These are phyloP conservation scores for Microctenopoma stevenorrisi DNA, from an alignment of 2,797 vertebrate genomes.

Conservation along the genomic window DNA sequence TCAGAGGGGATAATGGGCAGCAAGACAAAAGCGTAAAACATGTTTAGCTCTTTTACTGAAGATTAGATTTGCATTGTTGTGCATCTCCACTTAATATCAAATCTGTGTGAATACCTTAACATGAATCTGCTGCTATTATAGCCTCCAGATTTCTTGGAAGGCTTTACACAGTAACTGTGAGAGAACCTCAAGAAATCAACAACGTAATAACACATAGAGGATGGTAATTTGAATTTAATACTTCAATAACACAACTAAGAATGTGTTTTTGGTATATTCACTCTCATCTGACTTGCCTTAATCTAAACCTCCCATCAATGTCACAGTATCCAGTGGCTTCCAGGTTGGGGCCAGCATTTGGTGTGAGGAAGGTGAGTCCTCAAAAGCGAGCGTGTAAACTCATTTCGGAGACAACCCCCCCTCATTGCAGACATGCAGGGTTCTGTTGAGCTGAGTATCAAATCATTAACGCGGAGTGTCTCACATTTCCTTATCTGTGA, in stretches of 20 bases:
- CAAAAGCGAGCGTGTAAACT: neutral
- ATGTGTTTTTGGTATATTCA: slow-evolving; percentile 6
- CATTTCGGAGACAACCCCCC: slow-evolving; percentile 20
- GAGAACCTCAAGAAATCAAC: neutral
- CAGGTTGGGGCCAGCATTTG: too few species aligned
- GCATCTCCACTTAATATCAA: neutral
- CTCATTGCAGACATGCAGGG: slow-evolving; percentile 19
- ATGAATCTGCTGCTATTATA: neutral
- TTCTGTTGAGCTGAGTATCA: slow-evolving; percentile 36
- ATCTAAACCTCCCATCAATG: too few species aligned
- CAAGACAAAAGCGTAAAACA: slow-evolving; percentile 15
- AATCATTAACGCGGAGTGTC: slow-evolving; percentile 45
- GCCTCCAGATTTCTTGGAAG: neutral
- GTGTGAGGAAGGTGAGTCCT: too few species aligned
- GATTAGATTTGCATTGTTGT: slow-evolving; percentile 8
- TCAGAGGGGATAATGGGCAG: slow-evolving; percentile 30
- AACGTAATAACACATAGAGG: slow-evolving; percentile 1
- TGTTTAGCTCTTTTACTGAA: neutral
- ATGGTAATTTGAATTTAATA: neutral
- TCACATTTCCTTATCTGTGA: slow-evolving; percentile 56
- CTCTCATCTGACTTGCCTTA: too few species aligned
- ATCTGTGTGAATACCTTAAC: neutral
- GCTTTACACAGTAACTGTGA: neutral
- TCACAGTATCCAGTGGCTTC: too few species aligned
- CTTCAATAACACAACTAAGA: neutral